Base-by-base conservation (phyloP, 2,113 vertebrate species). In the Albula glossodonta region DNA sequence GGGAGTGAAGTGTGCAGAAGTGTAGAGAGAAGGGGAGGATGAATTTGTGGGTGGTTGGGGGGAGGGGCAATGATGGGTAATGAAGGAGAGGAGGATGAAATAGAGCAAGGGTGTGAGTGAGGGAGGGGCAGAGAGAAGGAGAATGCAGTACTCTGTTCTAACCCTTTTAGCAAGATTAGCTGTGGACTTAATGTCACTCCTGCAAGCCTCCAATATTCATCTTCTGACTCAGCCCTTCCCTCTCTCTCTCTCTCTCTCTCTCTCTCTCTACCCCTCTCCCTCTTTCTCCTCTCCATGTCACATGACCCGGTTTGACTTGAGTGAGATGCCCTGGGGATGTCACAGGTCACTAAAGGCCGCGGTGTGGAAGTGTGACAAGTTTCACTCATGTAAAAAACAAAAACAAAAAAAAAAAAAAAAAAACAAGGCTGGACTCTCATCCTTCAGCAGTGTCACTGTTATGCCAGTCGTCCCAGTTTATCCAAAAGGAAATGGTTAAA, bases 121-220 rank as follows among this genome's bases (percentile, higher is more conserved):
- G 84, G 80, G 79, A 51, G 83, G 60, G 85, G 81, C 79, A 74
- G 82, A 77, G 53, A 22, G 83, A 22, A 80, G 53, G 83, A 84
- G 80, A 84, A 82, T 87, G 90, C 90, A 89, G 92, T 88, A 91
- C 93, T 94, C 92, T 91, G 92, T 92, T 89, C 91, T 84, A 91
- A 94, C 90, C 94, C 95, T 96, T 95, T 95, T 95, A 95, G 95
- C 25, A 88, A 94, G 94, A 96, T 96, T 96, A 95, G 93, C 91
- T 92, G 87, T 84, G 90, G 92, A 88, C 92, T 85, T 95, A 94
- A 95, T 94, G 93, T 92, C 93, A 91, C 85, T 83, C 60, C 88
- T 90, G 90, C 87, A 86, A 50, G 82, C 82, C 83, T 81, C 90
- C 85, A 51, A 77, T 93, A 94, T 95, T 95, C 92, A 92, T 95